phyloP scores from a whole-genome alignment of 2,888 invertebrate genomes.

The Plagodis dolabraria region DNA sequence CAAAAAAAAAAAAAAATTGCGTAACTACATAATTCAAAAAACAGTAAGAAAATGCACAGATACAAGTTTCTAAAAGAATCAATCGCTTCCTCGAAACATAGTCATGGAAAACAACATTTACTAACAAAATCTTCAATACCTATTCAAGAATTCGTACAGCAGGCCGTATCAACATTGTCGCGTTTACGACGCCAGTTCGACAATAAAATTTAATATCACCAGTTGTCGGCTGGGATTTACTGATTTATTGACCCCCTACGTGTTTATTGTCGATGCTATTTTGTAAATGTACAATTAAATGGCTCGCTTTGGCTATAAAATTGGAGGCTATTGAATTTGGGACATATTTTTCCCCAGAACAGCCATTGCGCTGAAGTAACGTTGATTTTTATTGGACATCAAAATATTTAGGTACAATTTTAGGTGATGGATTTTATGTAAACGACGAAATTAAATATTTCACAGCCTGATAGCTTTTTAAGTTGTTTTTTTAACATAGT shows the following conservation, averaged over 20 bases:
- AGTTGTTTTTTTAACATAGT: neutral
- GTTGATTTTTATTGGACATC: conserved; percentile 25
- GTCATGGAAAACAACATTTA: too few relatives aligned
- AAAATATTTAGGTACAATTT: neutral
- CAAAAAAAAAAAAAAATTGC: too few relatives aligned
- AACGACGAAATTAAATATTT: neutral
- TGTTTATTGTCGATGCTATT: conserved; percentile 47
- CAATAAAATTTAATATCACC: conserved; percentile 57
- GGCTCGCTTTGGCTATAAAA: conserved; percentile 28
- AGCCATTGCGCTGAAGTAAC: conserved; percentile 14
- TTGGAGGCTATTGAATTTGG: conserved; percentile 29
- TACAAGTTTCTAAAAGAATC: too few relatives aligned
- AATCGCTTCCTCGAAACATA: too few relatives aligned
- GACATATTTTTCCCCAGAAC: conserved; percentile 20
- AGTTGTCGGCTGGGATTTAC: conserved; percentile 44
- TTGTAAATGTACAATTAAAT: conserved; percentile 45
- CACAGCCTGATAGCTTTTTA: neutral
- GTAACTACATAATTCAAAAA: too few relatives aligned
- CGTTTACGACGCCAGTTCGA: conserved; percentile 52
- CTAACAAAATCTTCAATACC: too few relatives aligned
- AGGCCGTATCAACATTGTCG: conserved; percentile 38
- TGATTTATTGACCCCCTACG: conserved; percentile 50
- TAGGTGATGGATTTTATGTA: neutral
- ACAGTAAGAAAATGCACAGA: too few relatives aligned
- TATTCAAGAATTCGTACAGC: conserved; percentile 2